phyloP scores from a whole-genome alignment of 2,797 vertebrate species.

The Chelon labrosus region DNA sequence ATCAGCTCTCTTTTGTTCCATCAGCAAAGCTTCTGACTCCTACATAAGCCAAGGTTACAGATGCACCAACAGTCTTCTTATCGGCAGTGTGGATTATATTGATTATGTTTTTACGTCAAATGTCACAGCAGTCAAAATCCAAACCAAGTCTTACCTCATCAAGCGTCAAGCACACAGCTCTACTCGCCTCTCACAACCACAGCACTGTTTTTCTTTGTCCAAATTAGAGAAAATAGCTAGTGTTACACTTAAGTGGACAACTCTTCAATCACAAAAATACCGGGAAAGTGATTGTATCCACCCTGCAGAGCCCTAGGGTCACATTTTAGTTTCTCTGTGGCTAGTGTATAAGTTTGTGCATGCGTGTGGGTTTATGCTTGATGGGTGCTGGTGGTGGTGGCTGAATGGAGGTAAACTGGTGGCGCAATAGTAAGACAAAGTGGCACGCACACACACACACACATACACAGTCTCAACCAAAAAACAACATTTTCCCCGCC shows the following conservation, averaged over 20 bases:
- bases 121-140: slow-evolving; percentile 2
- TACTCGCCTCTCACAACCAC: not conserved
- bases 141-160: not conserved
- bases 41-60: too few species aligned
- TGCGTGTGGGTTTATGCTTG: slow-evolving; percentile 8
- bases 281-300: not conserved
- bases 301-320: not conserved
- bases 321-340: not conserved
- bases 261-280: slow-evolving; percentile 10
- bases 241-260: slow-evolving; percentile 11
- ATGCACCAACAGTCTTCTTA: too few species aligned
- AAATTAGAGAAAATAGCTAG: not conserved
- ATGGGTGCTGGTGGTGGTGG: not conserved
- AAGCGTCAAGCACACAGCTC: not conserved
- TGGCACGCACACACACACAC: slow-evolving; percentile 2
- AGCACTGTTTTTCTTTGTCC: not conserved
- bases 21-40: too few species aligned
- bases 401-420: slow-evolving; percentile 3
- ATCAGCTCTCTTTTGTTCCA: too few species aligned
- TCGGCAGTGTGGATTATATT: not conserved
- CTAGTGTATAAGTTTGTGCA: not conserved
- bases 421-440: not conserved
- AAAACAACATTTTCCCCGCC: slow-evolving; percentile 33
- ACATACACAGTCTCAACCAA: not conserved
- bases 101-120: not conserved